A percentile compares a stretch with the other conserved stretches of the same genome.
Conservation (phyloP, 2,113 vertebrate genomes). For the Tragulus kanchil region DNA sequence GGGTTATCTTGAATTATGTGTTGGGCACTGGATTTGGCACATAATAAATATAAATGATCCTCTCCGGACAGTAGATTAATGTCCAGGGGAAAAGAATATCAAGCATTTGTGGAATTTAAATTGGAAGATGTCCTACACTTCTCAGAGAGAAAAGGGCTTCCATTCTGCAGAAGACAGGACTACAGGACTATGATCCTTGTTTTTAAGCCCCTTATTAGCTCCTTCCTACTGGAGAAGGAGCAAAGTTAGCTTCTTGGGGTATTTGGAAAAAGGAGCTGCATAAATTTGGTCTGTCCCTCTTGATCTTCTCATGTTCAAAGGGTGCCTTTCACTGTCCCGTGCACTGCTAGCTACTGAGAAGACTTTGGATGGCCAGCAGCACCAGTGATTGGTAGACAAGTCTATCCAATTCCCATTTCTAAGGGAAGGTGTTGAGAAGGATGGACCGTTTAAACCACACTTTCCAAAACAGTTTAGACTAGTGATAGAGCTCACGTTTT, state of each 20-base stretch:
- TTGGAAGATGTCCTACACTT: constrained; percentile 45
- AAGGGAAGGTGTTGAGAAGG: not conserved
- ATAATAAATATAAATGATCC: constrained; percentile 75
- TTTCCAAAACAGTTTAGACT: not conserved
- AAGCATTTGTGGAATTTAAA: constrained; percentile 75
- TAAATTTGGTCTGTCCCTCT: not conserved
- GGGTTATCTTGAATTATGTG: constrained; percentile 80
- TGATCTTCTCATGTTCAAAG: not conserved
- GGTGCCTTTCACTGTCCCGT: not conserved
- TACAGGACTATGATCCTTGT: not conserved
- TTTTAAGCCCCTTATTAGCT: not conserved
- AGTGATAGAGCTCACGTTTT: not conserved
- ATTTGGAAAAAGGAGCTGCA: not conserved
- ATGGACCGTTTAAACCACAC: not conserved
- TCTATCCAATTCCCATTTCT: not conserved
- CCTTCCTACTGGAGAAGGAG: not conserved
- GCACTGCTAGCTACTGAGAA: not conserved
- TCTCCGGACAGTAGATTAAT: constrained; percentile 77
- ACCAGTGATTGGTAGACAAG: not conserved
- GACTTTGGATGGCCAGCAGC: not conserved
- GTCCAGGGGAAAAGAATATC: constrained; percentile 9
- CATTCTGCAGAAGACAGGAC: not conserved
- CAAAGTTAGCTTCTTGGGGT: not conserved
- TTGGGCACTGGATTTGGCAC: constrained; percentile 73
- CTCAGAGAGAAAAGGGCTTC: not conserved